Conservation (phyloP, 2,888 invertebrate genomes). For the Congeria kusceri region DNA sequence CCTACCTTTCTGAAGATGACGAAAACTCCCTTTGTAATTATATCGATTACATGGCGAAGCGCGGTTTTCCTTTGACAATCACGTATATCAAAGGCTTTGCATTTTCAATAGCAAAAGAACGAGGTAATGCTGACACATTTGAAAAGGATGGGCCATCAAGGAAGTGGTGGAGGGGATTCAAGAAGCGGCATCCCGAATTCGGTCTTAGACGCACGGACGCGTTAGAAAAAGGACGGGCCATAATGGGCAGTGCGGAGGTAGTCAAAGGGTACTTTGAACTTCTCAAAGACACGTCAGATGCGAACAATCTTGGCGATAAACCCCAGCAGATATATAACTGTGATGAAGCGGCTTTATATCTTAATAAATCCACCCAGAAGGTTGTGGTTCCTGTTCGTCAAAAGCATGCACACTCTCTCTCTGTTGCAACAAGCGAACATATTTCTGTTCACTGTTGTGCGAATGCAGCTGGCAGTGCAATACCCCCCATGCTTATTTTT, state of each 20-base stretch:
- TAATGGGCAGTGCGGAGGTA: constrained; percentile 25
- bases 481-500: constrained; percentile 45
- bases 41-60: constrained; percentile 35
- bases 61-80: constrained; percentile 37
- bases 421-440: constrained; percentile 33
- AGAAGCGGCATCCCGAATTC: constrained; percentile 24
- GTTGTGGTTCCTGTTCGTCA: too few species aligned
- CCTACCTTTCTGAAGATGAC: too few species aligned
- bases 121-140: constrained; percentile 15
- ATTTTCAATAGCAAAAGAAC: constrained; percentile 39
- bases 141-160: constrained; percentile 24
- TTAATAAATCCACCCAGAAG: constrained; percentile 37
- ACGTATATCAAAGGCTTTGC: constrained; percentile 27
- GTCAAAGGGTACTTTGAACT: constrained; percentile 39
- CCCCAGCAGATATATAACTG: constrained; percentile 42
- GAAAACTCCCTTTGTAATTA: too few species aligned
- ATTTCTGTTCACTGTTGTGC: constrained; percentile 46
- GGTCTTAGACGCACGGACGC: constrained; percentile 36
- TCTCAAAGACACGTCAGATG: constrained; percentile 24
- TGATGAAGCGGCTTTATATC: constrained; percentile 33
- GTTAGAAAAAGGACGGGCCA: constrained; percentile 38
- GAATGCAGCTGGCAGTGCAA: constrained; percentile 23
- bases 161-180: constrained; percentile 36
- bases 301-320: constrained; percentile 15
- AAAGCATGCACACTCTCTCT: constrained; percentile 17